Conservation (phyloP, 2,797 vertebrate species). For the Fratercula arctica region DNA sequence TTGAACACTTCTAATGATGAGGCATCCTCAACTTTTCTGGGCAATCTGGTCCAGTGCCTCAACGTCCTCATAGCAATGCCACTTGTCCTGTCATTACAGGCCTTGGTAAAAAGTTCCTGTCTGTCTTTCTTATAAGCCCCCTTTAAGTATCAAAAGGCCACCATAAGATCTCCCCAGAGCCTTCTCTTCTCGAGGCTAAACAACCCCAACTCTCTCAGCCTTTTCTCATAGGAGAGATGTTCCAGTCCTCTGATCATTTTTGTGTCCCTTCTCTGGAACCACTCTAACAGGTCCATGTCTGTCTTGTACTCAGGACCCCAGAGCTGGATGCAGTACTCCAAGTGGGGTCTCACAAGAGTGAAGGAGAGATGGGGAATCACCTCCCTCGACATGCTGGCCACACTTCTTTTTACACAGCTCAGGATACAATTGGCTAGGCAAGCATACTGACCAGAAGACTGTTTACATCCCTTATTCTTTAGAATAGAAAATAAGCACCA, state of each 20-base stretch:
- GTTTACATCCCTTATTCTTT: neutral
- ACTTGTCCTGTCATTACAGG: too few species aligned
- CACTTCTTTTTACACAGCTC: neutral
- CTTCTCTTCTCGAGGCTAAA: too few species aligned
- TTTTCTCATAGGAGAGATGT: too few species aligned
- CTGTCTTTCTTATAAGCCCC: too few species aligned
- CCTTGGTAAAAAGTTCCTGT: too few species aligned
- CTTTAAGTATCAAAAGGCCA: too few species aligned
- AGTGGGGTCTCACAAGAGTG: fast-evolving
- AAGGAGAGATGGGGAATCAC: neutral
- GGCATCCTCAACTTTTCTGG: too few species aligned
- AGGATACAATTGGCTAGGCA: neutral
- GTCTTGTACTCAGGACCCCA: neutral
- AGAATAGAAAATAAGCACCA: neutral
- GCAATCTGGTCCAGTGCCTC: too few species aligned
- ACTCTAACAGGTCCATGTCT: neutral
- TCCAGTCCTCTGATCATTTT: neutral
- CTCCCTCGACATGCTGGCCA: neutral
- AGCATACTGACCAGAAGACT: neutral
- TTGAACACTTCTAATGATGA: neutral
- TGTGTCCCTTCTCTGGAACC: neutral
- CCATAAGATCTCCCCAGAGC: too few species aligned
- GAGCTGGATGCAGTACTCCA: neutral
- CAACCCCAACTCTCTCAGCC: neutral
- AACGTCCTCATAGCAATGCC: too few species aligned